Conservation (phyloP, 2,888 invertebrate species). For the Cantharis lateralis region DNA sequence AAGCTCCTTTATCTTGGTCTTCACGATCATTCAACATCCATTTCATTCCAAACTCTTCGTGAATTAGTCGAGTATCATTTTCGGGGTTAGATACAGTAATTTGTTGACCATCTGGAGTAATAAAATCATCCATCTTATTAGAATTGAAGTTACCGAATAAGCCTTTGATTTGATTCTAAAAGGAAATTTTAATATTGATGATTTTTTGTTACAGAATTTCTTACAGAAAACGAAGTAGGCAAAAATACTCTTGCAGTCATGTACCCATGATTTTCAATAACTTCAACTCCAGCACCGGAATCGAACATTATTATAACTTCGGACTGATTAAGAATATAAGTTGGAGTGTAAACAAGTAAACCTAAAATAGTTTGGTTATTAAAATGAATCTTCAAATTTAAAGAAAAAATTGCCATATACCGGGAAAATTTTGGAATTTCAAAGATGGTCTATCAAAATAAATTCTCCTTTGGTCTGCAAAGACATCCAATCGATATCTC, state of each 20-base stretch:
- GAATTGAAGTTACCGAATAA: conserved; percentile 92
- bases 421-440: conserved; percentile 90
- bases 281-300: conserved; percentile 91
- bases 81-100: conserved; percentile 60
- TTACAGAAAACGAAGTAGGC: conserved; percentile 87
- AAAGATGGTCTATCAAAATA: conserved; percentile 88
- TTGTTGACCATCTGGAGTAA: conserved; percentile 70
- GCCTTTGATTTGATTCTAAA: conserved; percentile 86
- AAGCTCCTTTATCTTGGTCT: conserved; percentile 70
- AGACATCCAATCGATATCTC: conserved; percentile 89
- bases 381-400: neutral
- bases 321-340: conserved; percentile 88
- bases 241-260: conserved; percentile 84
- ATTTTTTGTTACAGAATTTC: conserved; percentile 43
- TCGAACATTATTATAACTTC: conserved; percentile 94
- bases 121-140: conserved; percentile 80
- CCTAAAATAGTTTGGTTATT: conserved; percentile 56
- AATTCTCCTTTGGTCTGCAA: conserved; percentile 81
- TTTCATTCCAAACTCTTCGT: conserved; percentile 77
- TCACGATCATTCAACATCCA: conserved; percentile 85
- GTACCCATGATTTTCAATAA: conserved; percentile 85
- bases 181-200: conserved; percentile 26
- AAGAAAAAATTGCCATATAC: conserved; percentile 51
- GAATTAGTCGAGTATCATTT: conserved; percentile 73
- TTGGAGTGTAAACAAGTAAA: conserved; percentile 89